Conservation (phyloP, 2,797 vertebrate genomes). For the Galagoides demidoff region DNA sequence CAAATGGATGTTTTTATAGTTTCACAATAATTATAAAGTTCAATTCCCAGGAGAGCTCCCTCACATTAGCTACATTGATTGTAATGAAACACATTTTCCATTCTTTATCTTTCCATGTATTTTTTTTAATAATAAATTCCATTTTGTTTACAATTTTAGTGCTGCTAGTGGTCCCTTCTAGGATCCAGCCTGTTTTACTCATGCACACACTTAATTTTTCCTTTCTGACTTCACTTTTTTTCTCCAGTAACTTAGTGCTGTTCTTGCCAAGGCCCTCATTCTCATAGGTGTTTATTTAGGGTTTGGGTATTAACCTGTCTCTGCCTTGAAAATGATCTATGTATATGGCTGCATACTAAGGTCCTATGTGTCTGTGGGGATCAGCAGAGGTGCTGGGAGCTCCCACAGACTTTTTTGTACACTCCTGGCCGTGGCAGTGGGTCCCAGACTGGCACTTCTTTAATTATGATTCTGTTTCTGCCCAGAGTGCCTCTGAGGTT, state of each 20-base stretch:
- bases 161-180: not conserved
- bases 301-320: not conserved
- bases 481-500: not conserved
- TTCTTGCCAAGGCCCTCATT: not conserved
- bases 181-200: not conserved
- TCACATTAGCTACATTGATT: not conserved
- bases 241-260: not conserved
- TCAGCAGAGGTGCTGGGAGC: accelerated
- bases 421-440: not conserved
- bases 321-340: not conserved
- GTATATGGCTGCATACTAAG: not conserved
- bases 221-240: not conserved
- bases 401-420: accelerated
- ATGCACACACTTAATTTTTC: not conserved
- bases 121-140: not conserved
- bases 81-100: not conserved
- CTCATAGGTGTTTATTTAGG: not conserved
- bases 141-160: not conserved
- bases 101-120: not conserved
- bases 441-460: not conserved
- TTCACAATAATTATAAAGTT: not conserved
- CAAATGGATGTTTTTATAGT: not conserved
- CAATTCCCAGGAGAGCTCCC: not conserved
- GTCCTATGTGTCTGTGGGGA: not conserved
- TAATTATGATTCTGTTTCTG: not conserved